Percentiles rank a stretch among this genome's conserved stretches.
These are phyloP conservation scores for Drosophila truncata DNA, from an alignment of 1,140 invertebrate species.

Conservation along the genomic window DNA sequence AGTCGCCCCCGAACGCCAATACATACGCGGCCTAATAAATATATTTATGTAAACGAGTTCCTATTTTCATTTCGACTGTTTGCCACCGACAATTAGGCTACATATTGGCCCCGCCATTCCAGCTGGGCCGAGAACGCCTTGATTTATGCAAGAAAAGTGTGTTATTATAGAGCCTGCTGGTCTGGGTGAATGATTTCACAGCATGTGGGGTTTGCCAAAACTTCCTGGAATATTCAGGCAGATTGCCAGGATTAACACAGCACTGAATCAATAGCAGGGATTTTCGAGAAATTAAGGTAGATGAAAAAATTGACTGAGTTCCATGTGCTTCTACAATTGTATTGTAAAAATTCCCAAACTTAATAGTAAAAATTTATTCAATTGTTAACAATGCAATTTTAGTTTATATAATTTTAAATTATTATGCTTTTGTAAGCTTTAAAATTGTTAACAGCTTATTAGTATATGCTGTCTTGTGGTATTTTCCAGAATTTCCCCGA, in stretches of 20 bases:
- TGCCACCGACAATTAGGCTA: constrained; percentile 58
- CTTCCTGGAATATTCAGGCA: constrained; percentile 5
- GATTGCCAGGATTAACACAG: constrained; percentile 4
- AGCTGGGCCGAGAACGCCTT: constrained; percentile 34
- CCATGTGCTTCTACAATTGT: background rate
- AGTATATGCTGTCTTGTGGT: too few relatives aligned
- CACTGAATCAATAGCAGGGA: constrained; percentile 1
- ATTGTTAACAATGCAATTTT: too few relatives aligned
- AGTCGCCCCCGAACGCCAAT: constrained; percentile 42
- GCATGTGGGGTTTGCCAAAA: constrained; percentile 34
- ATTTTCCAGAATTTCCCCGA: background rate
- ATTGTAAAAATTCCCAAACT: too few relatives aligned
- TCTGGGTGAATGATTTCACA: constrained; percentile 64
- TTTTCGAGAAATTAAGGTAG: background rate
- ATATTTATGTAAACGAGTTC: constrained; percentile 75
- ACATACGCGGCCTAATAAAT: constrained; percentile 54
- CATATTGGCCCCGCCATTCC: constrained; percentile 38
- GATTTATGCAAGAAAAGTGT: constrained; percentile 63
- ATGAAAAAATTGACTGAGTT: background rate
- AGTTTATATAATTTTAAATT: background rate
- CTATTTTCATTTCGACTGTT: constrained; percentile 50
- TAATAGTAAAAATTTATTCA: too few relatives aligned
- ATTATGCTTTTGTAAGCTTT: background rate
- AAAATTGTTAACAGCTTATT: background rate
- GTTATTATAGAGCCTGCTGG: constrained; percentile 53